Base-by-base conservation (phyloP, 1,140 invertebrate species). In the Trichoplusia ni region DNA sequence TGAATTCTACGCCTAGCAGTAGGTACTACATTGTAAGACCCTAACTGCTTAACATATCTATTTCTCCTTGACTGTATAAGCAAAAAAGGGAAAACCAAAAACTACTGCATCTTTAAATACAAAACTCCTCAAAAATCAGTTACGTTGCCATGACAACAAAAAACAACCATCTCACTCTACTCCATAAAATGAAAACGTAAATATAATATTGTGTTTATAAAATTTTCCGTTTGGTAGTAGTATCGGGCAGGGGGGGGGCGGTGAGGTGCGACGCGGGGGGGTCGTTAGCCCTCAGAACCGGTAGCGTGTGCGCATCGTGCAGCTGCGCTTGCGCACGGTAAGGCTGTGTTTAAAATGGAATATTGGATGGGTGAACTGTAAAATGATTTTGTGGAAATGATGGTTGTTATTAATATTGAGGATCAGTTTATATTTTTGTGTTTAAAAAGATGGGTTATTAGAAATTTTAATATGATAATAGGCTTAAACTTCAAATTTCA, bases 271-370 rank as follows among this genome's bases (percentile, higher is more conserved):
- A n/a, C n/a, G n/a, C n/a, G 54, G 63, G 73, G 59, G 49, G 63
- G 75, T 72, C 66, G 74, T 75, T 75, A 79, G 74, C 72, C 75
- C 76, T 74, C 73, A 82, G 71, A 86, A 87, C 84, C 82, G 84
- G 84, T 87, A 87, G 84, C 82, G 69, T 69, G 58, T 73, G 77
- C 75, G 77, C 77, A 77, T 82, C 77, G 73, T 53, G 77, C 84
- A 87, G 84, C 84, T 87, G 84, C 81, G 81, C 75, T 25, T 47
- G 81, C 66, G 75, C 56, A 37, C 23, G 40, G 71, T 65, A 73
- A 58, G 80, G 16, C 44, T n/a, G 42, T 29, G 60, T 44, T 61
- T 56, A 81, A 8, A 71, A 8, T 71, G 38, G 21, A 9, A 49
- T 19, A 38, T n/a, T n/a, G 51, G 35, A 29, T 53, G 19, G 35